Percentiles rank a stretch among this genome's conserved stretches.
Evolutionary conservation across 2,797 vertebrate genomes (phyloP).

Genomic region (Pseudochirops cupreus): DNA sequence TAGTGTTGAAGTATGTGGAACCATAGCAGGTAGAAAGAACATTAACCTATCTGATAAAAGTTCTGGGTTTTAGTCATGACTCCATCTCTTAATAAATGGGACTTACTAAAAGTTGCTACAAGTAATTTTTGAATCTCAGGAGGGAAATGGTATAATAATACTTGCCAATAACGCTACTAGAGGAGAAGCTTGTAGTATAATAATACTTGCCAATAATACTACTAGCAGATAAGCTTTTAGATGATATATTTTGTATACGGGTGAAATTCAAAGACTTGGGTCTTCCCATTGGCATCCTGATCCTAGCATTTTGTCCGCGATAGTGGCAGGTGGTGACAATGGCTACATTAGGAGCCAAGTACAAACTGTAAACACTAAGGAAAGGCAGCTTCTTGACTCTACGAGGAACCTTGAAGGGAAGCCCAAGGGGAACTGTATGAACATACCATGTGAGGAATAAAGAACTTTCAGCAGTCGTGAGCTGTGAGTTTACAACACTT

Average conservation of each 20-base stretch:
- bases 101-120: too few species aligned
- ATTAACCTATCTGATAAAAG: too few species aligned
- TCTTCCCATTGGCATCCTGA: background rate
- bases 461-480: background rate
- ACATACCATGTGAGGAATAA: background rate
- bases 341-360: background rate
- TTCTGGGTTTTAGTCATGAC: too few species aligned
- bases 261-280: background rate
- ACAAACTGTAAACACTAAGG: background rate
- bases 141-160: too few species aligned
- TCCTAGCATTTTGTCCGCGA: background rate
- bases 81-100: too few species aligned
- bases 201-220: too few species aligned
- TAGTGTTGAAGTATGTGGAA: too few species aligned
- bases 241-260: background rate
- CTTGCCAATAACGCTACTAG: background rate
- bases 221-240: background rate
- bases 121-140: too few species aligned
- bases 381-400: background rate
- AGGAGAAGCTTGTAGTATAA: background rate
- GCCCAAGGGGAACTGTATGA: background rate
- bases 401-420: background rate
- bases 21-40: too few species aligned
- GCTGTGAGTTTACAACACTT: background rate
- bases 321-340: background rate